These are phyloP conservation scores for Periphyllus acericola DNA, from an alignment of 2,888 invertebrate genomes.

Conservation along the genomic window DNA sequence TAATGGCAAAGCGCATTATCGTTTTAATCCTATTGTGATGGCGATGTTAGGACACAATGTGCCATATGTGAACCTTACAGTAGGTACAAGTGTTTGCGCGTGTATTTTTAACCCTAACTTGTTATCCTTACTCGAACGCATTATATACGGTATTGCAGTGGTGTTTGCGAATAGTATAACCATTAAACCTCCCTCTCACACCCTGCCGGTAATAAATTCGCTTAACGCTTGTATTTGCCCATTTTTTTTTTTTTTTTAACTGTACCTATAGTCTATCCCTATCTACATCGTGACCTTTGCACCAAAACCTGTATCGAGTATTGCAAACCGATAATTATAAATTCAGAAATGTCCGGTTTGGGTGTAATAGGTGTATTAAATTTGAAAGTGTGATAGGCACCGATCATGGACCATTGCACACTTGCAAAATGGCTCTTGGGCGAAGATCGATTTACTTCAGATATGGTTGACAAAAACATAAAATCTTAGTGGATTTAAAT, in stretches of 20 bases:
- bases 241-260: neutral
- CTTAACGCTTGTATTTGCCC: neutral
- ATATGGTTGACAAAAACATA: too few relatives aligned
- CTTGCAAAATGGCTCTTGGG: too few relatives aligned
- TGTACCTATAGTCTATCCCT: too few relatives aligned
- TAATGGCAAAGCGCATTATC: constrained; percentile 40
- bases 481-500: too few relatives aligned
- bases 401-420: too few relatives aligned
- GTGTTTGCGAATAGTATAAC: constrained; percentile 31
- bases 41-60: neutral
- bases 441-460: too few relatives aligned
- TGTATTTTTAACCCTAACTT: neutral
- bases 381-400: too few relatives aligned
- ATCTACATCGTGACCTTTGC: neutral
- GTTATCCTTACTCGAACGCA: neutral
- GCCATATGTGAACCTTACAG: constrained; percentile 2
- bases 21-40: constrained; percentile 34
- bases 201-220: neutral
- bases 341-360: too few relatives aligned
- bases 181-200: neutral
- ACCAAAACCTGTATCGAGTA: too few relatives aligned
- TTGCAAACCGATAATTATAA: neutral
- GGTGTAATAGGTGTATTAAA: too few relatives aligned
- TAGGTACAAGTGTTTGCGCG: too few relatives aligned
- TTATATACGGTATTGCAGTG: neutral